A percentile compares a stretch with the other conserved stretches of the same genome.
phyloP scores from a whole-genome alignment of 2,888 invertebrate genomes.

The Hydroisotoma schaefferi region DNA sequence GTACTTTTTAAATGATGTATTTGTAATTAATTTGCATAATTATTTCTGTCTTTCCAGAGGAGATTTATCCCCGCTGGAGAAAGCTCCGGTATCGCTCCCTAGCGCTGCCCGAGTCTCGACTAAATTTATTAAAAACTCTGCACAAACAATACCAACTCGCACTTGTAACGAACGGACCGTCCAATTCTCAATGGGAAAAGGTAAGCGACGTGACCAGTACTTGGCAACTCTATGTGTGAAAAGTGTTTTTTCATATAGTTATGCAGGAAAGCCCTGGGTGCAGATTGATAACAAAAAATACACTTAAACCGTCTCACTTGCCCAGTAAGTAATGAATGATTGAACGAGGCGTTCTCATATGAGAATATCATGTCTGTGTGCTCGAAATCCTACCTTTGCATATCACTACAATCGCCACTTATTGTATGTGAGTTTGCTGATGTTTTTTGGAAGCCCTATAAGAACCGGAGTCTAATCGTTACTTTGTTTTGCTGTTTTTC shows the following conservation, averaged over 20 bases:
- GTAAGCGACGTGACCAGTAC: conserved; percentile 53
- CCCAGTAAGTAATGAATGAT: conserved; percentile 15
- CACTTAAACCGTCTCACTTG: conserved; percentile 5
- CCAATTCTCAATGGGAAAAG: conserved; percentile 85
- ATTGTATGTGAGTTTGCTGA: not conserved
- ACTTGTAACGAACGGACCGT: conserved; percentile 75
- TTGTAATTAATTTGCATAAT: not conserved
- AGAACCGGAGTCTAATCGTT: too few species aligned
- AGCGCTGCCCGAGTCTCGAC: conserved; percentile 65
- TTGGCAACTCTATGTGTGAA: conserved; percentile 7
- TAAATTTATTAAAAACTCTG: conserved; percentile 65
- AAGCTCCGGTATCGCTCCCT: conserved; percentile 73
- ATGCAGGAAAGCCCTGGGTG: conserved; percentile 11
- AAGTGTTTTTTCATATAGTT: conserved; percentile 16
- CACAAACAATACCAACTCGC: conserved; percentile 68
- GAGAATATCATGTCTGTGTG: not conserved
- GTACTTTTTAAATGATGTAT: not conserved
- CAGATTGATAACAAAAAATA: conserved; percentile 14
- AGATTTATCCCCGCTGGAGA: conserved; percentile 73
- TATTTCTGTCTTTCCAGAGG: conserved; percentile 52
- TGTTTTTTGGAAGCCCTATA: not conserved
- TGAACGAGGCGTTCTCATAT: conserved; percentile 1
- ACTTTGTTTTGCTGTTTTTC: too few species aligned
- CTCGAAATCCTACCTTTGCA: not conserved
- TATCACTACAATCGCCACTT: not conserved